Evolutionary conservation across 2,113 vertebrate genomes (phyloP).

Genomic region (Piprites chloris): DNA sequence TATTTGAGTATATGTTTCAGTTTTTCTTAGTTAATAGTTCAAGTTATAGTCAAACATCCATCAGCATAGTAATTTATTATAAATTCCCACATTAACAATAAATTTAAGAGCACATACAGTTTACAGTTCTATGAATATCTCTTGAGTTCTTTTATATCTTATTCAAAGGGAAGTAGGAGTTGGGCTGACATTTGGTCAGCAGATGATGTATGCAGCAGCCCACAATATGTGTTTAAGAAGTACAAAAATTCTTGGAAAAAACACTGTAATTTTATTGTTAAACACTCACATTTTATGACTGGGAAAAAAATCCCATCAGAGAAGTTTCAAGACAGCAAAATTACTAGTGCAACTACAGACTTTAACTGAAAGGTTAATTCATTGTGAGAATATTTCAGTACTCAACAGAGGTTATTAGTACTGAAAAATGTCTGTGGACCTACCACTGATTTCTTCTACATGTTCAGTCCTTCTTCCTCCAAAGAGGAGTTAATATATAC

Average conservation of each 20-base stretch:
- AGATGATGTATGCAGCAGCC: neutral
- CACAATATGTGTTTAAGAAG: neutral
- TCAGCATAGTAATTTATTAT: neutral
- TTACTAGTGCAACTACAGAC: neutral
- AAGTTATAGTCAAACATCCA: neutral
- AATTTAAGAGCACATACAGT: neutral
- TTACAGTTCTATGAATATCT: neutral
- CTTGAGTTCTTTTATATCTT: neutral
- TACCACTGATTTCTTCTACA: neutral
- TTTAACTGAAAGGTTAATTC: neutral
- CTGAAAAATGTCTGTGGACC: neutral
- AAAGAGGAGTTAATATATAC: neutral
- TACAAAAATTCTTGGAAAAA: conserved; percentile 11
- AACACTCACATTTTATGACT: neutral
- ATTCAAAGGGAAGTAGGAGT: neutral
- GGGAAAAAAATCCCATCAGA: neutral
- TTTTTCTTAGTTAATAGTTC: neutral
- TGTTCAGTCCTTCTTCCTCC: neutral
- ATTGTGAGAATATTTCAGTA: neutral
- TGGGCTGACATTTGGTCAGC: neutral
- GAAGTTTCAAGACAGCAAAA: neutral
- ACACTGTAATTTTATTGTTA: conserved; percentile 18
- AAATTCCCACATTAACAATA: neutral
- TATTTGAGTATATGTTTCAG: neutral
- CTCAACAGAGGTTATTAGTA: neutral